Percentiles rank a stretch among this genome's conserved stretches.
Conservation (phyloP, 2,888 invertebrate genomes). For the Eupeodes latifasciatus region DNA sequence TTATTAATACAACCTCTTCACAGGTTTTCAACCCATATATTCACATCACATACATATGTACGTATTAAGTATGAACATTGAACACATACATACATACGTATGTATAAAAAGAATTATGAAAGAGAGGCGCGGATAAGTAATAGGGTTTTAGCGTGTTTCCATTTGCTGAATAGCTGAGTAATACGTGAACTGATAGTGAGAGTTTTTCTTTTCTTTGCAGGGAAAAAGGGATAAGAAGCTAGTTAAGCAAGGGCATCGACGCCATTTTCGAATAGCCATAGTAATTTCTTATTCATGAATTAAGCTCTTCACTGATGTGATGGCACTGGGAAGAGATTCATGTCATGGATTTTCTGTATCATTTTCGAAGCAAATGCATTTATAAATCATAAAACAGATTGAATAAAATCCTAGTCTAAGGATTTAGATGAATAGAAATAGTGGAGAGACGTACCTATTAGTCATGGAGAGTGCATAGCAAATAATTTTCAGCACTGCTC, state of each 20-base stretch:
- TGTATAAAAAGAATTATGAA: constrained; percentile 2
- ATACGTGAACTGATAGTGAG: background rate
- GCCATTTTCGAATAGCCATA: constrained; percentile 41
- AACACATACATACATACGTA: background rate
- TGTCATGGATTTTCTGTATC: background rate
- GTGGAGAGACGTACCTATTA: background rate
- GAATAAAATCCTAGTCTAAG: constrained; percentile 41
- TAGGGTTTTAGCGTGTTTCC: constrained; percentile 30
- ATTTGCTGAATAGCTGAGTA: constrained; percentile 28
- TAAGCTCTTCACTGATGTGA: background rate
- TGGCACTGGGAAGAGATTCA: background rate
- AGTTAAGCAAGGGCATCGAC: constrained; percentile 41
- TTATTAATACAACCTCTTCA: constrained; percentile 58
- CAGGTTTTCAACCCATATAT: constrained; percentile 1
- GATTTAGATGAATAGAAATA: constrained; percentile 30
- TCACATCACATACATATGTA: background rate
- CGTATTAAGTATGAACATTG: too few species aligned
- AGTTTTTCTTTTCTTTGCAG: constrained; percentile 3
- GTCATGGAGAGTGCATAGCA: background rate
- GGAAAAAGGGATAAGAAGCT: constrained; percentile 7
- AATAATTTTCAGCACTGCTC: too few species aligned
- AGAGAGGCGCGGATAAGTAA: constrained; percentile 28
- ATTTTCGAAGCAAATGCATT: constrained; percentile 18
- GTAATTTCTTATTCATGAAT: constrained; percentile 57
- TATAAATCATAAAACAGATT: constrained; percentile 59